A percentile compares a stretch with the other conserved stretches of the same genome.
Evolutionary conservation across 2,888 invertebrate species (phyloP).

Genomic region (Dolomedes plantarius): DNA sequence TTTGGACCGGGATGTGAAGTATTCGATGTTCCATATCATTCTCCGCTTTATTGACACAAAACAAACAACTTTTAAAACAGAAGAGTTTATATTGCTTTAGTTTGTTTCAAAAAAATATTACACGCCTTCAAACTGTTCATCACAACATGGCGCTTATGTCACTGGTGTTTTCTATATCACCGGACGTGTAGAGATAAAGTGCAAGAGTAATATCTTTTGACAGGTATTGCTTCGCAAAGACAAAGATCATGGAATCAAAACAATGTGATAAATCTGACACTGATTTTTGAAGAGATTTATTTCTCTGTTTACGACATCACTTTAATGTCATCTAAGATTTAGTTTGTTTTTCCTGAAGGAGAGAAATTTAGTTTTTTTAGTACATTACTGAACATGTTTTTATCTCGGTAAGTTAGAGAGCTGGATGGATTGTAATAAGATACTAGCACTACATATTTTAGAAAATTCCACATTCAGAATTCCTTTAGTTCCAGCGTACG

Average conservation of each 20-base stretch:
- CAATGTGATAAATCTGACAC: conserved; percentile 16
- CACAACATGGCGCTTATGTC: conserved; percentile 41
- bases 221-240: conserved; percentile 44
- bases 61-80: too few species aligned
- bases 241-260: conserved; percentile 18
- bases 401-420: too few species aligned
- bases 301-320: neutral
- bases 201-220: conserved; percentile 31
- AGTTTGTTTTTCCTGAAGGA: neutral
- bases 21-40: too few species aligned
- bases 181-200: conserved; percentile 27
- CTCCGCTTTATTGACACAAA: too few species aligned
- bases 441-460: too few species aligned
- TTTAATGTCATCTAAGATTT: conserved; percentile 1
- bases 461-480: too few species aligned
- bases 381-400: too few species aligned
- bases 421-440: too few species aligned
- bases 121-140: conserved; percentile 14
- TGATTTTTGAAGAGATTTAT: conserved; percentile 52
- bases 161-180: conserved; percentile 15
- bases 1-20: too few species aligned
- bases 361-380: neutral
- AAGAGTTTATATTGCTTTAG: neutral
- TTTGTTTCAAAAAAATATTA: conserved; percentile 21
- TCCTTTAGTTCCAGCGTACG: too few species aligned